phyloP scores from a whole-genome alignment of 2,113 vertebrate species.

The Scatophagus argus region DNA sequence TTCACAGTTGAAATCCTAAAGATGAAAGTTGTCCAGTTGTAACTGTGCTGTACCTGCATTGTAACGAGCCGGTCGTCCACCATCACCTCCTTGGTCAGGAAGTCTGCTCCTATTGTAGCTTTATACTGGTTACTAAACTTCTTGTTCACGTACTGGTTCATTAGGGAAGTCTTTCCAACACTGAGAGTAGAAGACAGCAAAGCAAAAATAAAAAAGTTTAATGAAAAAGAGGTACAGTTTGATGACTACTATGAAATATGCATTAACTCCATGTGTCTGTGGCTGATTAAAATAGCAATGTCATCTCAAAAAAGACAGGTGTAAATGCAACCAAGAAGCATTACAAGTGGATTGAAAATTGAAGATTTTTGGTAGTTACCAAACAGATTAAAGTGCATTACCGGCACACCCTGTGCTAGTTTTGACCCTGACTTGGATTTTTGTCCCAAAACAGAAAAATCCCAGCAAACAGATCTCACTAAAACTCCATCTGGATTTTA shows the following conservation, averaged over 20 bases:
- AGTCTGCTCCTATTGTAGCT: conserved; percentile 99
- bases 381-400: neutral
- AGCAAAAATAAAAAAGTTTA: neutral
- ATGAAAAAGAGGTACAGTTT: neutral
- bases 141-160: conserved; percentile 99
- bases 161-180: conserved; percentile 98
- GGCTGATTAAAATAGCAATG: neutral
- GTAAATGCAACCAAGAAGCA: conserved; percentile 3
- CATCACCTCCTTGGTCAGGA: conserved; percentile 99
- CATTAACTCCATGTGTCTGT: neutral
- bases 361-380: neutral
- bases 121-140: conserved; percentile 99
- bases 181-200: conserved; percentile 74
- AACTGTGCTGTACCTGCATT: conserved; percentile 91
- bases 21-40: neutral
- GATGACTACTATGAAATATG: neutral
- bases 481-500: neutral
- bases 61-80: conserved; percentile 98
- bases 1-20: neutral
- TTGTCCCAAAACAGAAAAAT: neutral
- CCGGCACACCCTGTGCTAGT: neutral
- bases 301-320: neutral
- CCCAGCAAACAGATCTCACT: neutral
- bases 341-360: neutral
- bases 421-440: neutral